Evolutionary conservation across 2,888 invertebrate genomes (phyloP), one percentile per base, ranked within the genome.

Genomic region (Rhingia campestris): DNA sequence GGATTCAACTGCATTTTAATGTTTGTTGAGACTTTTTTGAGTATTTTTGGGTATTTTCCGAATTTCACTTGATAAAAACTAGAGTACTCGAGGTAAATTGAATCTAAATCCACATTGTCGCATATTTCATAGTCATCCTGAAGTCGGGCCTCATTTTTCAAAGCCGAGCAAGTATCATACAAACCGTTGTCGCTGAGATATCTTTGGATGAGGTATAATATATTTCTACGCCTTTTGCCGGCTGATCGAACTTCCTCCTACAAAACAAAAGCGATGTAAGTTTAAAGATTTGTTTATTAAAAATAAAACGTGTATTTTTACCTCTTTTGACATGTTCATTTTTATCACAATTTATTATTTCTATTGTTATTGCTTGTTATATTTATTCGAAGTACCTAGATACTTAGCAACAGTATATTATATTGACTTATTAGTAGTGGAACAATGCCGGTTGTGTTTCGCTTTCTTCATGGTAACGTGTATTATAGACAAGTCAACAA

Each of bases 71-170:
- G 94, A 90, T 96, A 97, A 91, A 96, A 98, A 86, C 96, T 95
- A 89, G 95, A 95, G 91, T 96, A 98, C 88, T 98, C 98, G 93
- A 97, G 94, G 75, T 98, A 92, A 86, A 98, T 95, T 49, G 96
- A 95, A 86, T 96, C 96, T 89, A 98, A 92, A 90, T 98, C 97
- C 74, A 98, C 94, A 88, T 98, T 98, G 89, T 98, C 98, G 91
- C 98, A 98, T 43, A 98, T 93, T 88, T 94, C 93, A 88, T 94
- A 94, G 5, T 93, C 93, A 0, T 95, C 92, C n/a, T 88, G 87
- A 7, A 97, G 92, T 49, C 94, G 94, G 0, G 97, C 96, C 91
- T 98, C 98, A 22, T 92, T 91, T 33, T 92, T 92, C 76, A 98
- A 92, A 7, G 92, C 89, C 64, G 95, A 94, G 0, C 95, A 95